Evolutionary conservation across 2,797 vertebrate genomes (phyloP), one percentile per base, ranked within the genome.

Genomic region (Mus caroli): DNA sequence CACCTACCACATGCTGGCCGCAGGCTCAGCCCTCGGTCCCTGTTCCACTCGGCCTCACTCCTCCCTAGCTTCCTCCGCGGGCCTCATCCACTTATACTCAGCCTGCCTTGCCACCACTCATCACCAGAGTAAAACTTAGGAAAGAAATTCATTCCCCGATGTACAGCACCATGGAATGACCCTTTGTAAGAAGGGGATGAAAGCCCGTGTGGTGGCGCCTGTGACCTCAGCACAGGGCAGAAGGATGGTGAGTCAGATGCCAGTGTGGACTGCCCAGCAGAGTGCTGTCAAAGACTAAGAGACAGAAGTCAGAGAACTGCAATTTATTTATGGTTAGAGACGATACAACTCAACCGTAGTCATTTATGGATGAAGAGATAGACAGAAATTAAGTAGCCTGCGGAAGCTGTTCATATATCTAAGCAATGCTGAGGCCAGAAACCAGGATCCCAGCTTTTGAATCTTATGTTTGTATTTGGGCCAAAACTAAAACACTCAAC

Each of bases 401-500:
- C 31, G 62, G 40, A 93, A 56, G 37, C 79, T 40, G 34, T 17
- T 79, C 54, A 46, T 20, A 3, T 24, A 79, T 34, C 62, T 87
- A 91, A 69, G 37, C 58, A 91, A 82, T 43, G 34, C 31, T 15
- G 56, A 52, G 54, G 67, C n/a, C 67, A 84, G 34, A 91, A 89
- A 22, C 71, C 77, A 84, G 78, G 54, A 87, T 28, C 71, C 34
- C 46, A 24, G 73, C 67, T 92, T 83, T 85, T 84, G 73, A 58
- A 13, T 75, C 90, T 73, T 6, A n/a, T 78, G 62, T 26, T 19
- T 89, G 13, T 22, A 96, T 15, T 62, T 62, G 75, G 40, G 28
- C 19, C 28, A 50, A 67, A 95, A 88, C 77, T 56, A 96, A 88
- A 89, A 85, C 24, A 62, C 20, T 84, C 67, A 93, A 89, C 43